These are phyloP conservation scores for Ispidina lecontei DNA, from an alignment of 2,797 vertebrate species.

Conservation along the genomic window DNA sequence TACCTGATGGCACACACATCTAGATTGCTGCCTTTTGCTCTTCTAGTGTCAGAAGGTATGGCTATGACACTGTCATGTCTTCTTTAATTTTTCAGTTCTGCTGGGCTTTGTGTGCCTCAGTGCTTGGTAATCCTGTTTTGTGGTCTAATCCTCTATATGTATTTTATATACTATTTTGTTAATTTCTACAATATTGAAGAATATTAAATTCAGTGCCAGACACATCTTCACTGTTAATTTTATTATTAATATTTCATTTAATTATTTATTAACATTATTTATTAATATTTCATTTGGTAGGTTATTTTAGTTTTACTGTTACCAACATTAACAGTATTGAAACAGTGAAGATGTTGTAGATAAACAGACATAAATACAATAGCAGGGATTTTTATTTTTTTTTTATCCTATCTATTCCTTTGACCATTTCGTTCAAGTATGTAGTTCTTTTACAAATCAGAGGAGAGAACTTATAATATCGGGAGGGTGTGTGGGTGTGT, in stretches of 20 bases:
- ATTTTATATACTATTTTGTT: not conserved
- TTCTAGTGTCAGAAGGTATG: not conserved
- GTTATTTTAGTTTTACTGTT: not conserved
- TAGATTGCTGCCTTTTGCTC: not conserved
- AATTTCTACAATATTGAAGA: not conserved
- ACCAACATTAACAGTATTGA: not conserved
- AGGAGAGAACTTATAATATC: not conserved
- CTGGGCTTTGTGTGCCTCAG: not conserved
- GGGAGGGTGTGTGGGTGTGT: too few species aligned
- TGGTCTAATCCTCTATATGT: not conserved
- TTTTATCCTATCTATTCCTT: not conserved
- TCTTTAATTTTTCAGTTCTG: not conserved
- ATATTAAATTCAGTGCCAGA: not conserved
- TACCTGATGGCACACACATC: not conserved
- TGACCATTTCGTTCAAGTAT: not conserved
- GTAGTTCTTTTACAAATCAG: not conserved
- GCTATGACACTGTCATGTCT: not conserved
- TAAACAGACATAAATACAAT: not conserved
- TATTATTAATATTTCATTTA: not conserved
- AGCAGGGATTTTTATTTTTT: not conserved
- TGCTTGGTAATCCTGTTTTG: not conserved
- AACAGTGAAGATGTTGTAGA: not conserved
- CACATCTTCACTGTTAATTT: not conserved
- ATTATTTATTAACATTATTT: not conserved
- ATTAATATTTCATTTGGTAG: not conserved